Conservation (phyloP, 1,140 invertebrate species). For the Drosophila lacertosa region DNA sequence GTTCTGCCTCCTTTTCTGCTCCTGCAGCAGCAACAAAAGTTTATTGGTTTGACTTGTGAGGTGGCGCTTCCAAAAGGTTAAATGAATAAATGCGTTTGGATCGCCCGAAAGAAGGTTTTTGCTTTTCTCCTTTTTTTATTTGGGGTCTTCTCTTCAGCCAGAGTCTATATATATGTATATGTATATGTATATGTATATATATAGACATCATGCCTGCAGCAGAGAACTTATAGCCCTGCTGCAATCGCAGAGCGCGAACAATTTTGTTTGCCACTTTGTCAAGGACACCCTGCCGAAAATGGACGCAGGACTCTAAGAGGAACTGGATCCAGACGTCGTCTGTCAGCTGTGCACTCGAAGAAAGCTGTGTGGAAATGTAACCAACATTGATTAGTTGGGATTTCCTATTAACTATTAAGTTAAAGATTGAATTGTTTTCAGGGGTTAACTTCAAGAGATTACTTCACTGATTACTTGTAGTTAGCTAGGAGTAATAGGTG, state of each 20-base stretch:
- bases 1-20: not conserved
- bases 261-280: slow-evolving; percentile 52
- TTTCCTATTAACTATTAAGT: no score
- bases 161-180: no score
- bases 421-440: no score
- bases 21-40: slow-evolving; percentile 41
- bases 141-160: not conserved
- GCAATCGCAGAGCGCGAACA: slow-evolving; percentile 34
- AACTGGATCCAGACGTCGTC: no score
- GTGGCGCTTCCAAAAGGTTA: slow-evolving; percentile 52
- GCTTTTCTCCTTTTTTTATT: not conserved
- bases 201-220: slow-evolving; percentile 52
- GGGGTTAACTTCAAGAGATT: no score
- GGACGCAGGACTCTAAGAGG: no score
- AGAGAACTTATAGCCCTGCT: slow-evolving; percentile 47
- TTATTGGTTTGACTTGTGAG: slow-evolving; percentile 60
- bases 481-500: no score
- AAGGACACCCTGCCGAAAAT: slow-evolving; percentile 31
- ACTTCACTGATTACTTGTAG: no score
- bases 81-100: slow-evolving; percentile 53
- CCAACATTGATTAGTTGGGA: no score
- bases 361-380: no score
- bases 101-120: not conserved
- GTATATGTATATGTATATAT: no score
- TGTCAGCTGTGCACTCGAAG: no score